Conservation (phyloP, 2,888 invertebrate species). For the Oithona nana region DNA sequence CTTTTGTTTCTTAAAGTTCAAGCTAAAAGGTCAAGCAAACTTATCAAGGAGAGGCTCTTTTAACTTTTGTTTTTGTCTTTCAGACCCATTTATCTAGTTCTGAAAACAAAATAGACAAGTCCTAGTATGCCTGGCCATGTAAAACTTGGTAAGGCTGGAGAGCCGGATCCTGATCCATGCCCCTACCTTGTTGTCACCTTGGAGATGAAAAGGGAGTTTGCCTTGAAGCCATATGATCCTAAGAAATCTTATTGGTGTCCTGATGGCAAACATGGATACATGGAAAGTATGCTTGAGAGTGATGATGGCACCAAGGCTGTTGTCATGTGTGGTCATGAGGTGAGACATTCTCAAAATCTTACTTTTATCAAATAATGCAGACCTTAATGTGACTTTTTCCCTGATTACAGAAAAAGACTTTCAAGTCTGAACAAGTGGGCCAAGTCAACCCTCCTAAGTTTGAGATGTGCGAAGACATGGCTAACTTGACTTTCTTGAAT, state of each 20-base stretch:
- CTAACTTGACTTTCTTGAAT: conserved; percentile 83
- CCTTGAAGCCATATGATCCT: conserved; percentile 86
- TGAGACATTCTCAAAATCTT: neutral
- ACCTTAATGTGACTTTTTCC: no score
- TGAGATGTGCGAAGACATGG: conserved; percentile 73
- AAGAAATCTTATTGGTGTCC: conserved; percentile 38
- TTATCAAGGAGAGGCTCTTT: no score
- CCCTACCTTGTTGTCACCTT: conserved; percentile 83
- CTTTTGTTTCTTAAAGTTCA: no score
- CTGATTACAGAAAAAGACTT: conserved; percentile 45
- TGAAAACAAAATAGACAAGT: no score
- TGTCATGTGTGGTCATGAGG: conserved; percentile 16
- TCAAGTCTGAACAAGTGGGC: conserved; percentile 64
- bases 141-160: conserved; percentile 20
- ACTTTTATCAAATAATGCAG: neutral
- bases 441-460: conserved; percentile 66
- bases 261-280: conserved; percentile 34
- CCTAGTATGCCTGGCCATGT: conserved; percentile 39
- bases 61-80: no score
- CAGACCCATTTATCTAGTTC: no score
- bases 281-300: conserved; percentile 25
- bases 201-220: conserved; percentile 73
- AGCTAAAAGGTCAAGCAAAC: no score
- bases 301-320: conserved; percentile 9
- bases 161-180: conserved; percentile 71